Conservation (phyloP, 2,888 invertebrate species). For the Cyclophora punctaria region DNA sequence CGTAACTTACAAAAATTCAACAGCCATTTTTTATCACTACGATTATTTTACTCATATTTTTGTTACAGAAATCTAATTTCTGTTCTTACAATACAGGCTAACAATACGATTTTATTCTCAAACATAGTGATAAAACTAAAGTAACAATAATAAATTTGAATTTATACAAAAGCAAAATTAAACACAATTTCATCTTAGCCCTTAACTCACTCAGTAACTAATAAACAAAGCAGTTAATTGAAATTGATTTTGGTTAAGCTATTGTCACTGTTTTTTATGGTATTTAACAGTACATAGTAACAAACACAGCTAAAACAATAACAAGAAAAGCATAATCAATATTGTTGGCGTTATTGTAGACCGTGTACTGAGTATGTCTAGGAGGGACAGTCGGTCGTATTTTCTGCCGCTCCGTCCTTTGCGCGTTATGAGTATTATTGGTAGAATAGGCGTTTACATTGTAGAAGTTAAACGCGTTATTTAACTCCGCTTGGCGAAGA, state of each 20-base stretch:
- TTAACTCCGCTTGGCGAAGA: conserved; percentile 47
- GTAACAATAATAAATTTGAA: too few species aligned
- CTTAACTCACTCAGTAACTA: too few species aligned
- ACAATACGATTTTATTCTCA: background rate
- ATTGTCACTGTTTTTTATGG: too few species aligned
- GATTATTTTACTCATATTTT: conserved; percentile 28
- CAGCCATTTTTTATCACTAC: conserved; percentile 71
- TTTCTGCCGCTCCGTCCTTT: conserved; percentile 60
- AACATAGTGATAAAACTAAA: too few species aligned
- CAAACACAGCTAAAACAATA: conserved; percentile 2
- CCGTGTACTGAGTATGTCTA: conserved; percentile 37
- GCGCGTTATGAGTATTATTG: conserved; percentile 52
- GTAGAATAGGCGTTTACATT: conserved; percentile 43
- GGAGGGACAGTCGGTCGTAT: conserved; percentile 62
- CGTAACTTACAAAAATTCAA: conserved; percentile 61
- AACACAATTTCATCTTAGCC: too few species aligned
- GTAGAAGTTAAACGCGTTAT: conserved; percentile 56
- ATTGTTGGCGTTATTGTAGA: conserved; percentile 36
- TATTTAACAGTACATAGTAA: background rate
- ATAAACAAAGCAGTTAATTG: too few species aligned
- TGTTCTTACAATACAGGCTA: conserved; percentile 29
- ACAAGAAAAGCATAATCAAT: conserved; percentile 3
- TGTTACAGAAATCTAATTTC: conserved; percentile 30
- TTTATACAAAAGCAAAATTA: too few species aligned
- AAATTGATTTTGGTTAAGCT: too few species aligned